A percentile compares a stretch with the other conserved stretches of the same genome.
phyloP scores from a whole-genome alignment of 2,888 invertebrate genomes.

The Drosophila rubida region DNA sequence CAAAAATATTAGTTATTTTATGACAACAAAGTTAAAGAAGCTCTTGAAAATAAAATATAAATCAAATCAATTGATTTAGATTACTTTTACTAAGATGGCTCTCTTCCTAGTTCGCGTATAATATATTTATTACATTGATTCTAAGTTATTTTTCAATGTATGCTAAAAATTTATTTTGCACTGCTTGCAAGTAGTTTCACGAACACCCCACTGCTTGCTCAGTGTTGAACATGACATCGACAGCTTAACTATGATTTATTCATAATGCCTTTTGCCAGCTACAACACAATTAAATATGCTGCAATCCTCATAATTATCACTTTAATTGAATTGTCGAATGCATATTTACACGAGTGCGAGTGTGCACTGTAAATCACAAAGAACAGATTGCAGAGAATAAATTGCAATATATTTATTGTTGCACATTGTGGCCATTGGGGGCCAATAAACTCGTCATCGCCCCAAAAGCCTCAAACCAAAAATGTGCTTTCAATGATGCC shows the following conservation, averaged over 20 bases:
- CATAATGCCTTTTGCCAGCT: background rate
- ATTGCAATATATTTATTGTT: conserved; percentile 44
- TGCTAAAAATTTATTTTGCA: no score
- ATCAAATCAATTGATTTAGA: no score
- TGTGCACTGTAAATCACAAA: conserved; percentile 20
- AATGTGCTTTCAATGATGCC: conserved; percentile 19
- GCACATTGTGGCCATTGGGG: conserved; percentile 29
- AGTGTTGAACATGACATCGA: background rate
- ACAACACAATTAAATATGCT: conserved; percentile 8
- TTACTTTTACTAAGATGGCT: no score
- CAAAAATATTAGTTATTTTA: background rate
- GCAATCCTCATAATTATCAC: conserved; percentile 6
- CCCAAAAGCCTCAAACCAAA: conserved; percentile 17
- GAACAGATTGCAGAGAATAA: conserved; percentile 17
- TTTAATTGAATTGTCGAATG: conserved; percentile 5
- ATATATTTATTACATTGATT: no score
- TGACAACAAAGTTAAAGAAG: no score
- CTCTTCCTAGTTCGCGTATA: no score
- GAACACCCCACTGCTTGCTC: background rate
- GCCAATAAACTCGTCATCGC: conserved; percentile 39
- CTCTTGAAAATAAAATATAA: no score
- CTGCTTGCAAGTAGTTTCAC: background rate
- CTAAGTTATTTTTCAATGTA: no score
- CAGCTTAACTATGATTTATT: conserved; percentile 7
- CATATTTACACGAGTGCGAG: background rate